Conservation (phyloP, 2,113 vertebrate species). For the Daubentonia madagascariensis region DNA sequence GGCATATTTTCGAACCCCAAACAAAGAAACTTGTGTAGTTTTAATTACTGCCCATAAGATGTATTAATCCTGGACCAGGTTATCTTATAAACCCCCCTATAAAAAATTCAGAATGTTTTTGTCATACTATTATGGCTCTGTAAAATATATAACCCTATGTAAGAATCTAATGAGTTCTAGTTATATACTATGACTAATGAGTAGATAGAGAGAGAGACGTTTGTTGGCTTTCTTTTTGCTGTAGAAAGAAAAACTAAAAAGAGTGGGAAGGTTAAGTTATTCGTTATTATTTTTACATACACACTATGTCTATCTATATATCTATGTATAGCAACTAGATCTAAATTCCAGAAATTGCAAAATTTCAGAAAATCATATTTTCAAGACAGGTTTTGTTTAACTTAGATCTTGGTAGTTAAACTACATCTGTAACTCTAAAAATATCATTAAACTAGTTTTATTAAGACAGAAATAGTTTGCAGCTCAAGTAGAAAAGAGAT, state of each 20-base stretch:
- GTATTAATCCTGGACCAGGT: not conserved
- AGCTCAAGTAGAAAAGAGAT: not conserved
- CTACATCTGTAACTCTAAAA: not conserved
- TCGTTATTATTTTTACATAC: not conserved
- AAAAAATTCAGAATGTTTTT: not conserved
- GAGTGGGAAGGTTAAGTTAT: not conserved
- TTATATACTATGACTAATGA: not conserved
- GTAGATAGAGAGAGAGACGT: not conserved
- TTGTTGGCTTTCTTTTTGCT: not conserved
- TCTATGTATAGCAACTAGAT: not conserved
- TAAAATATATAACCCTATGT: not conserved
- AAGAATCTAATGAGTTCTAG: not conserved
- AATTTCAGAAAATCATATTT: not conserved
- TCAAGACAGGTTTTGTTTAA: not conserved
- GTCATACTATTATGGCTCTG: not conserved
- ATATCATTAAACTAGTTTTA: conserved; percentile 31
- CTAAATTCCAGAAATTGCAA: not conserved
- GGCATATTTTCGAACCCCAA: not conserved
- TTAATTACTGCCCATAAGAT: not conserved
- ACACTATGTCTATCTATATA: not conserved
- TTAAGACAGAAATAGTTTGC: conserved; percentile 36
- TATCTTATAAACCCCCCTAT: not conserved
- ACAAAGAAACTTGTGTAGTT: not conserved
- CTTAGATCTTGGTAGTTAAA: conserved; percentile 10
- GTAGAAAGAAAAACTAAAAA: not conserved